phyloP scores from a whole-genome alignment of 2,888 invertebrate genomes.

The Ecliptopera silaceata region DNA sequence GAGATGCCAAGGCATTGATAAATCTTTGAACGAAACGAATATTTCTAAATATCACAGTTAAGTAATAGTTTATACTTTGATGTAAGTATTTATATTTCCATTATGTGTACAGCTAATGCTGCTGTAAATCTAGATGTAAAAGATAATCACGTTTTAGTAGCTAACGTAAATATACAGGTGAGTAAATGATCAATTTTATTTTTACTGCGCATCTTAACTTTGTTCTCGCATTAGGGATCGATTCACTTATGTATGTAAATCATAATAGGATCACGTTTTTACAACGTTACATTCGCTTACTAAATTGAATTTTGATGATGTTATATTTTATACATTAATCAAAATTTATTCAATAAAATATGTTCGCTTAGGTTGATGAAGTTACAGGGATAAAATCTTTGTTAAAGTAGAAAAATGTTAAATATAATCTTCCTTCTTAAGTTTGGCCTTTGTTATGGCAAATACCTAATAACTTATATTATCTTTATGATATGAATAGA shows the following conservation, averaged over 20 bases:
- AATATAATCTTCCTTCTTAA: no score
- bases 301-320: slow-evolving; percentile 13
- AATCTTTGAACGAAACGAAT: no score
- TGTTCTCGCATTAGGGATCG: slow-evolving; percentile 28
- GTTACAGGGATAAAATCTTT: slow-evolving; percentile 7
- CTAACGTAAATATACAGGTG: slow-evolving; percentile 26
- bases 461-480: no score
- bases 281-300: slow-evolving; percentile 14
- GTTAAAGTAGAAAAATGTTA: not conserved
- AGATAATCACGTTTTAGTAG: slow-evolving; percentile 34
- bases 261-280: slow-evolving; percentile 17
- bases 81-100: not conserved
- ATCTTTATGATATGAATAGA: no score
- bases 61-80: no score
- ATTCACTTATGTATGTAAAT: slow-evolving; percentile 23
- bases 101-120: slow-evolving; percentile 20
- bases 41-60: no score
- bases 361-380: not conserved
- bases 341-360: not conserved
- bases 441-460: no score
- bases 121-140: slow-evolving; percentile 22
- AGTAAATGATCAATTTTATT: slow-evolving; percentile 26
- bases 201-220: slow-evolving; percentile 24
- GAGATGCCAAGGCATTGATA: no score
- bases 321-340: slow-evolving; percentile 6